Base-by-base conservation (phyloP, 1,140 invertebrate species). In the Acromyrmex charruanus region DNA sequence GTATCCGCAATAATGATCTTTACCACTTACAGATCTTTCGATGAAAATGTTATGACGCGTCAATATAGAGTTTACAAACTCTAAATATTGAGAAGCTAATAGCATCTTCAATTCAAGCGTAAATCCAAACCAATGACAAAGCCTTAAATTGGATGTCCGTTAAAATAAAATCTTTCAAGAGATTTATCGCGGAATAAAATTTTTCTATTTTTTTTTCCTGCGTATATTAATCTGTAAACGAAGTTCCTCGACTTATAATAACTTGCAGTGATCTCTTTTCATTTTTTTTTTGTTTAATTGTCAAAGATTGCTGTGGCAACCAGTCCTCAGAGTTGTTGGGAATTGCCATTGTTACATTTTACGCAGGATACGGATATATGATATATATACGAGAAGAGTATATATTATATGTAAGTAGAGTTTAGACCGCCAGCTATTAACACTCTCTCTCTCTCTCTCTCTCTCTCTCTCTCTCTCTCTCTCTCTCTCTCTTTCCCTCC, bases 1-100 rank as follows among this genome's bases (percentile, higher is more conserved):
- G 80, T 61, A 74, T 39, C 55, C 69, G 44, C 55, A 84, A 74
- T 61, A 84, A 84, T 51, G 25, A 74, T 61, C 80, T 49, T 58
- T 39, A 12, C 9, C 55, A 21, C 80, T 84, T 74, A 81, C 66
- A 3, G 21, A 28, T 74, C 35, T 35, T 74, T 31, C 69, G 49
- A 35, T 31, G 58, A 55, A 44, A 84, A 35, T 28, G 25, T 25
- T n/a, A n/a, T 7, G n/a, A 14, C 31, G 35, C n/a, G 21, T 53
- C 49, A 35, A 39, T 55, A 63, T 55, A 63, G 9, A n/a, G 4
- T 28, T 69, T 18, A 10, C 12, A 16, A 25, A 39, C 14, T 39
- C 5, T 12, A 35, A 58, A 28, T 55, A 35, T 58, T 35, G 51
- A 2, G 51, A 28, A 53, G 14, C 0, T 53, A 2, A 7, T 39